These are phyloP conservation scores for Cybosia mesomella DNA, from an alignment of 2,888 invertebrate species.

Conservation along the genomic window DNA sequence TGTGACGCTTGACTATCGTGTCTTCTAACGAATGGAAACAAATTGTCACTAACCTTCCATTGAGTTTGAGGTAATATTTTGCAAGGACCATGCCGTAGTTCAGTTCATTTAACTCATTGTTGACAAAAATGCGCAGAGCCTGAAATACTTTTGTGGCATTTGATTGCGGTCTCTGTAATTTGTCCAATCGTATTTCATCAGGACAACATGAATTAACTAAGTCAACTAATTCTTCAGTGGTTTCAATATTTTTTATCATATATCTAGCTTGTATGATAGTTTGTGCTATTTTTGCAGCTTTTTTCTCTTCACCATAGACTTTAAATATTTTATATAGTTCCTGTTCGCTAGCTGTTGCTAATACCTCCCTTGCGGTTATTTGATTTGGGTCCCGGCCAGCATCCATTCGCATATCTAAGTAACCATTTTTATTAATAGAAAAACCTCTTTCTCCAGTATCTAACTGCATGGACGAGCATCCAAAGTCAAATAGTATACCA, in stretches of 20 bases:
- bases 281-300: conserved; percentile 94
- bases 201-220: conserved; percentile 89
- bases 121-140: conserved; percentile 97
- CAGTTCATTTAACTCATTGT: conserved; percentile 98
- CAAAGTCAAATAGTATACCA: conserved; percentile 96
- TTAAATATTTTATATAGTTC: conserved; percentile 95
- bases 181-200: conserved; percentile 88
- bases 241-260: conserved; percentile 91
- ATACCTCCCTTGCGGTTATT: conserved; percentile 95
- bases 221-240: conserved; percentile 93
- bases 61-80: conserved; percentile 91
- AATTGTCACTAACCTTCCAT: conserved; percentile 93
- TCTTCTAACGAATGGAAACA: conserved; percentile 98
- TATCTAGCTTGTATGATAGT: conserved; percentile 94
- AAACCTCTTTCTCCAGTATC: conserved; percentile 94
- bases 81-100: conserved; percentile 95
- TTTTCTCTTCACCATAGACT: conserved; percentile 96
- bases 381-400: conserved; percentile 89
- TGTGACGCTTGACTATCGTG: conserved; percentile 96
- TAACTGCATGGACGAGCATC: conserved; percentile 98
- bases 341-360: conserved; percentile 92
- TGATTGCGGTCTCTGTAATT: conserved; percentile 91
- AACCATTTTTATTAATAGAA: conserved; percentile 93
- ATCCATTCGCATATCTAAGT: conserved; percentile 99
- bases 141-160: conserved; percentile 97